These are phyloP conservation scores for Megaceryle maxima DNA, from an alignment of 2,113 vertebrate genomes.

Conservation along the genomic window DNA sequence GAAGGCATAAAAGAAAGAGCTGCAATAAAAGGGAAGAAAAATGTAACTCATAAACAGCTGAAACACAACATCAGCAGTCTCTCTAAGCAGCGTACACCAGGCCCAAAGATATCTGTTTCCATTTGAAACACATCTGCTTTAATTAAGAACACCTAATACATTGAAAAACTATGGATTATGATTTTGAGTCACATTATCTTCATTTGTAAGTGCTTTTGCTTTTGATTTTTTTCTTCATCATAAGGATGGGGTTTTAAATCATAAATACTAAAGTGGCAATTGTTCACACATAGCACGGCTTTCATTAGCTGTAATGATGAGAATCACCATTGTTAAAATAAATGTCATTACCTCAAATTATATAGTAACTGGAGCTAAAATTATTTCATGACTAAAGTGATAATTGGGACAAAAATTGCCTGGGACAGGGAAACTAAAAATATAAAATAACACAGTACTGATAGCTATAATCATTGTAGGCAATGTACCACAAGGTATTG, in stretches of 20 bases:
- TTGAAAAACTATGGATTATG: neutral
- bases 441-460: constrained; percentile 33
- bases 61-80: constrained; percentile 60
- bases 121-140: constrained; percentile 33
- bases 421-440: constrained; percentile 43
- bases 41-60: constrained; percentile 43
- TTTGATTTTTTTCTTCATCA: neutral
- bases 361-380: constrained; percentile 49
- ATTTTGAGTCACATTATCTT: constrained; percentile 23
- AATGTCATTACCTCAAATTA: constrained; percentile 55
- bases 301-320: constrained; percentile 59
- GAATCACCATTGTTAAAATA: constrained; percentile 61
- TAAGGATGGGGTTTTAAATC: constrained; percentile 3
- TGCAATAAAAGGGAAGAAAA: constrained; percentile 61
- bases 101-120: constrained; percentile 21
- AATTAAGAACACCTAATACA: constrained; percentile 59
- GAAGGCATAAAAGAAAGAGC: constrained; percentile 91
- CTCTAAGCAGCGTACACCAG: neutral
- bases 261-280: neutral
- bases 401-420: constrained; percentile 51
- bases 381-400: constrained; percentile 43
- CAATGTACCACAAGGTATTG: neutral
- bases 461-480: constrained; percentile 26
- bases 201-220: neutral
- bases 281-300: neutral